phyloP scores from a whole-genome alignment of 2,888 invertebrate species.

The Steromphala cineraria region DNA sequence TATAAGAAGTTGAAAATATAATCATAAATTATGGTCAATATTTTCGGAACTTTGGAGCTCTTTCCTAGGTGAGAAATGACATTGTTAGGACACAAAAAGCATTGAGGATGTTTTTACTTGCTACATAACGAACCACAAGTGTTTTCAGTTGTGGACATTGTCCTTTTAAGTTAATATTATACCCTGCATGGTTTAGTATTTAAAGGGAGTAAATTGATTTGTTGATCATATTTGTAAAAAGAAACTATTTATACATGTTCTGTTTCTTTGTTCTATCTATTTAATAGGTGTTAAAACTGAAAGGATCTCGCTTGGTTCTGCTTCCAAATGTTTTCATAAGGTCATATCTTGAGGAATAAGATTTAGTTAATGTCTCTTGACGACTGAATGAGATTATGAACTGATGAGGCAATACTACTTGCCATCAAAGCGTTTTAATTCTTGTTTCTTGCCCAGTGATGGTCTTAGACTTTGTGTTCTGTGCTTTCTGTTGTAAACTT shows the following conservation, averaged over 20 bases:
- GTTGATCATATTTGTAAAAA: constrained; percentile 20
- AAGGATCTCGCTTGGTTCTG: neutral
- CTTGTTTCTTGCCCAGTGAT: constrained; percentile 14
- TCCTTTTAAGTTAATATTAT: neutral
- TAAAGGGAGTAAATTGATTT: constrained; percentile 16
- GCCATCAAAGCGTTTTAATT: neutral
- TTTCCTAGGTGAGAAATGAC: neutral
- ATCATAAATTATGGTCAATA: neutral
- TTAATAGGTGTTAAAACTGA: neutral
- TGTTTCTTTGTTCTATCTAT: neutral
- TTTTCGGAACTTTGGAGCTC: neutral
- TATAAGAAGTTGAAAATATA: neutral
- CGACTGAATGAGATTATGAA: constrained; percentile 6
- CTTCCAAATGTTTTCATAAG: neutral
- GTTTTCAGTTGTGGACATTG: neutral
- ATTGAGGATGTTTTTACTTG: neutral
- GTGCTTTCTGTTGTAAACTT: constrained; percentile 11
- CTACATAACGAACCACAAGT: neutral
- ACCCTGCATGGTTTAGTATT: neutral
- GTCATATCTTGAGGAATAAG: neutral
- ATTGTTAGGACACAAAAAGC: neutral
- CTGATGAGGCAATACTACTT: neutral
- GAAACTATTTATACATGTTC: constrained; percentile 7
- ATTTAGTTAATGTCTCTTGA: constrained; percentile 15
- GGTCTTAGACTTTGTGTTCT: constrained; percentile 5